Evolutionary conservation across 2,888 invertebrate genomes (phyloP).

Genomic region (Tetranychus piercei): DNA sequence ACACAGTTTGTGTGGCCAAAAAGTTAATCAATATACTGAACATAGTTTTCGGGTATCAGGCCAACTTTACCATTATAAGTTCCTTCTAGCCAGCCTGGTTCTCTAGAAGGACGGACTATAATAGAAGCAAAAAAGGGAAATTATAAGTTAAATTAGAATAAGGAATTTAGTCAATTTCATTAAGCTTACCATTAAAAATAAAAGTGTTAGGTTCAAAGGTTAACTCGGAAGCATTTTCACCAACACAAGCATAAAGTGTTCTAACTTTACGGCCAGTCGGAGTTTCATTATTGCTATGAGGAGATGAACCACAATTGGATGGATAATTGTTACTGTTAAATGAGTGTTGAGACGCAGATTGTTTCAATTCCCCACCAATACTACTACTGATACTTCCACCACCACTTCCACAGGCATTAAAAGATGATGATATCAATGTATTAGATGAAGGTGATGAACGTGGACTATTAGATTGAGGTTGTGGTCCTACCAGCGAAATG

Average conservation of each 20-base stretch:
- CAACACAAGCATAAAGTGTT: slow-evolving; percentile 84
- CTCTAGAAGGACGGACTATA: slow-evolving; percentile 65
- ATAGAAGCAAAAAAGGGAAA: slow-evolving; percentile 16
- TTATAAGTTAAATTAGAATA: neutral
- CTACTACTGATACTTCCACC: neutral
- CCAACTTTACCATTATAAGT: slow-evolving; percentile 76
- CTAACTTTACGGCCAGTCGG: slow-evolving; percentile 42
- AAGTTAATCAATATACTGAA: slow-evolving; percentile 42
- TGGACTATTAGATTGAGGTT: slow-evolving; percentile 6
- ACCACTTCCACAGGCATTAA: slow-evolving; percentile 3
- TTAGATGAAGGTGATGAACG: slow-evolving; percentile 8
- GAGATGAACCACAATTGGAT: slow-evolving; percentile 11
- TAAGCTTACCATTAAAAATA: slow-evolving; percentile 67
- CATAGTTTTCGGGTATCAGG: slow-evolving; percentile 87
- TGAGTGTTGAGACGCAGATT: slow-evolving; percentile 7
- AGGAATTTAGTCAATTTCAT: neutral
- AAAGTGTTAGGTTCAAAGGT: slow-evolving; percentile 97
- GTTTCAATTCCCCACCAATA: neutral
- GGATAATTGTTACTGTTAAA: neutral
- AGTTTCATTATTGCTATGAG: slow-evolving; percentile 8
- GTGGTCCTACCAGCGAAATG: slow-evolving; percentile 4
- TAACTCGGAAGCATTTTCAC: slow-evolving; percentile 87
- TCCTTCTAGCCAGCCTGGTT: slow-evolving; percentile 95
- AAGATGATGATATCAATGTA: slow-evolving; percentile 5
- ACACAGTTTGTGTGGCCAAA: neutral